phyloP scores from a whole-genome alignment of 2,797 vertebrate genomes.

The Acanthurus tractus region DNA sequence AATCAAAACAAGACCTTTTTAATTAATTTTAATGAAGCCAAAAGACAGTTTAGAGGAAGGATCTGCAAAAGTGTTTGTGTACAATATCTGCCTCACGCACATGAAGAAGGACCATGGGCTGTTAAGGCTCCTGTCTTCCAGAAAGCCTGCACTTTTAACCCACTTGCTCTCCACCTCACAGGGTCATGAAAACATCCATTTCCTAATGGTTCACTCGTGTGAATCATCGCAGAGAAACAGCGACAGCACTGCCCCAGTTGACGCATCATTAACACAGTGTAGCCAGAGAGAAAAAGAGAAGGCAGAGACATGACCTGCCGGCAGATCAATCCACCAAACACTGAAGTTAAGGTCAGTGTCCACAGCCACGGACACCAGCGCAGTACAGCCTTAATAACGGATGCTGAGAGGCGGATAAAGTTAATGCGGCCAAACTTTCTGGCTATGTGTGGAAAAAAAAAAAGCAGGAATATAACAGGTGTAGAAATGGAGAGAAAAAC shows the following conservation, averaged over 20 bases:
- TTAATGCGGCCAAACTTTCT: constrained; percentile 42
- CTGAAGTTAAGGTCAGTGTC: constrained; percentile 57
- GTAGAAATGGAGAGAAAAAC: constrained; percentile 17
- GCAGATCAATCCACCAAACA: constrained; percentile 67
- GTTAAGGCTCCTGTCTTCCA: constrained; percentile 56
- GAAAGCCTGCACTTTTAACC: constrained; percentile 67
- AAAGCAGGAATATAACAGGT: constrained; percentile 37
- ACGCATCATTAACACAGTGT: constrained; percentile 59
- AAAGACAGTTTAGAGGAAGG: constrained; percentile 39
- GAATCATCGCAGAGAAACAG: constrained; percentile 68
- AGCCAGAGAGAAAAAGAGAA: constrained; percentile 37
- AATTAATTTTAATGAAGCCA: constrained; percentile 39
- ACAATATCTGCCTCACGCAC: constrained; percentile 7
- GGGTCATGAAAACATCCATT: constrained; percentile 76
- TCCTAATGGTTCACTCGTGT: constrained; percentile 75
- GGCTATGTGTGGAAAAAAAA: constrained; percentile 18
- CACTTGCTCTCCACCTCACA: constrained; percentile 56
- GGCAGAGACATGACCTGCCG: constrained; percentile 50
- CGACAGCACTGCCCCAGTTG: constrained; percentile 47
- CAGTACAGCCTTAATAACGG: constrained; percentile 43
- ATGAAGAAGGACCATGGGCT: constrained; percentile 26
- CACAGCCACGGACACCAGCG: constrained; percentile 17
- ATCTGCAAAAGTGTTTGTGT: constrained; percentile 22
- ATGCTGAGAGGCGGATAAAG: constrained; percentile 42
- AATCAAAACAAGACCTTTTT: constrained; percentile 34